Evolutionary conservation across 2,113 vertebrate species (phyloP), one percentile per base, ranked within the genome.

Genomic region (Cheirogaleus medius): DNA sequence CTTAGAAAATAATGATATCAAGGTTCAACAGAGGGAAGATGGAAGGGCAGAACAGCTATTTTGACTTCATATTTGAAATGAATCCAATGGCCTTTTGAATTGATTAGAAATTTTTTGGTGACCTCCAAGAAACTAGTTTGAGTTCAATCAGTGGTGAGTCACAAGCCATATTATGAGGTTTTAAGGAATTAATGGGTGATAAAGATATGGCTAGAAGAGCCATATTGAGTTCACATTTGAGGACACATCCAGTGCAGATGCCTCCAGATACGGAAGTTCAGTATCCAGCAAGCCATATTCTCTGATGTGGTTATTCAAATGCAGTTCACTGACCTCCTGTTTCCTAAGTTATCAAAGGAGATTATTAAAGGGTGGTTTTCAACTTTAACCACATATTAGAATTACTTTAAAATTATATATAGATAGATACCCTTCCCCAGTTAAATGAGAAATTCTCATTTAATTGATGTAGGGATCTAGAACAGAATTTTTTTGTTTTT

Each of bases 361-460:
- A 37, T 47, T 86, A 34, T 2, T 23, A 2, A 54, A 44, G 63
- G 95, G 69, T 54, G 37, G 8, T 66, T 92, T 95, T 86, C 74
- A 54, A 8, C 56, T 81, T 82, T 2, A 74, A 39, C n/a, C 89
- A 34, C 27, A 6, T 86, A 27, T 58, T 88, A 52, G 21, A 85
- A 81, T 77, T 69, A 56, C 23, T 54, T 88, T 93, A 39, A 63
- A 83, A 37, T 77, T 47, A 77, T n/a, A 39, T 78, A 34, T 15
- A 80, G 52, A 52, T 52, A 69, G 68, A 20, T 66, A 23, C 1
- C 37, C 1, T 92, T 71, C 21, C 8, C 52, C 44, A 83, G 21
- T 58, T 78, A 60, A 77, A 21, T 47, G 63, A 82, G 76, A 93
- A 42, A 52, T 76, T 95, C 52, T 78, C 32, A 47, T 69, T 90